A percentile compares a stretch with the other conserved stretches of the same genome.
Evolutionary conservation across 2,113 vertebrate species (phyloP).

Genomic region (Leucoraja erinaceus): DNA sequence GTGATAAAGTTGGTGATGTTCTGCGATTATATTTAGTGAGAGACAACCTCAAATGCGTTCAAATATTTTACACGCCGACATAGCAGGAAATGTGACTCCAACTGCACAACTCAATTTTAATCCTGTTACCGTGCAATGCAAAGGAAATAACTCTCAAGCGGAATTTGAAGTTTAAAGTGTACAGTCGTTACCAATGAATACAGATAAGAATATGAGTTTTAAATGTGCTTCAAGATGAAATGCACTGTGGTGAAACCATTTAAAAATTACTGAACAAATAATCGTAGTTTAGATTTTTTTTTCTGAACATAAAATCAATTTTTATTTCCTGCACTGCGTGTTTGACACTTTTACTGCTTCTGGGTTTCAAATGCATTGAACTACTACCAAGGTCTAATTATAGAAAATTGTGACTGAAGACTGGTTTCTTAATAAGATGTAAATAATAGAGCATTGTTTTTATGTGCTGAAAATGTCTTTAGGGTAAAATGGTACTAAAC

Average conservation of each 20-base stretch:
- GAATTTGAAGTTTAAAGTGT: constrained; percentile 9
- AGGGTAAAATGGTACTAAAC: background rate
- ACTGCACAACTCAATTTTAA: background rate
- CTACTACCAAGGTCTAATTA: background rate
- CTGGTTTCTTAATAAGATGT: background rate
- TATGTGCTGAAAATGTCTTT: background rate
- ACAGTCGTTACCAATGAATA: background rate
- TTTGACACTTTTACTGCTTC: constrained; percentile 17
- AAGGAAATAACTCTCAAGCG: constrained; percentile 21
- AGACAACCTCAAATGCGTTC: background rate
- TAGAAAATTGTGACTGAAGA: background rate
- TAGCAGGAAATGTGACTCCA: background rate
- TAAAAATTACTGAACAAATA: constrained; percentile 35
- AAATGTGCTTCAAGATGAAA: constrained; percentile 28
- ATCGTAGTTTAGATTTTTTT: constrained; percentile 30
- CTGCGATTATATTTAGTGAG: constrained; percentile 11
- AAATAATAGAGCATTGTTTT: background rate
- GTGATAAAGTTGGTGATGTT: background rate
- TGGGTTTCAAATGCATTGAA: background rate
- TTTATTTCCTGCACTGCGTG: constrained; percentile 1
- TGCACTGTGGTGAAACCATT: constrained; percentile 7
- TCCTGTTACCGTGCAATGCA: background rate
- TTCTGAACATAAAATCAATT: constrained; percentile 33
- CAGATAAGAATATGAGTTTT: background rate
- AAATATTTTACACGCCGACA: background rate